Evolutionary conservation across 2,888 invertebrate genomes (phyloP).

Genomic region (Acleris cristana): DNA sequence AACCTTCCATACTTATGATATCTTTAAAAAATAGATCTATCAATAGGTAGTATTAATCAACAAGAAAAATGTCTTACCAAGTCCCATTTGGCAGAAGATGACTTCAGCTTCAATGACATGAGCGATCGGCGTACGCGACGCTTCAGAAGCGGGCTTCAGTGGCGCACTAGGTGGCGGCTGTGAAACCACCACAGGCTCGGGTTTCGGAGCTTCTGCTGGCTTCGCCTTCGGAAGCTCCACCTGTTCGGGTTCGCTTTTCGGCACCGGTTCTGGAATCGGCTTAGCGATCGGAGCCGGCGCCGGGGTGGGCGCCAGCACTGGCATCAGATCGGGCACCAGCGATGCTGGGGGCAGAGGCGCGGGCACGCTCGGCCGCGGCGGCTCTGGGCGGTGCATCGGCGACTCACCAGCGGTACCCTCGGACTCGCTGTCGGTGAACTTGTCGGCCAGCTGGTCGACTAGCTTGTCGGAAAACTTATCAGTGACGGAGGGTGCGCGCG

Average conservation of each 20-base stretch:
- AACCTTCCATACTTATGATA: too few relatives aligned
- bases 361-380: conserved; percentile 44
- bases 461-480: conserved; percentile 67
- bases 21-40: too few relatives aligned
- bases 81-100: conserved; percentile 88
- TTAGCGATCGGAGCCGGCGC: conserved; percentile 44
- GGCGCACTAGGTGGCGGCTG: conserved; percentile 45
- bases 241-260: conserved; percentile 65
- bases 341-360: conserved; percentile 45
- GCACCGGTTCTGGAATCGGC: conserved; percentile 42
- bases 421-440: conserved; percentile 84
- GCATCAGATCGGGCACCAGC: conserved; percentile 40
- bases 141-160: conserved; percentile 48
- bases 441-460: conserved; percentile 76
- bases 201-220: conserved; percentile 42
- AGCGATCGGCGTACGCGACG: conserved; percentile 64
- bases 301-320: conserved; percentile 46
- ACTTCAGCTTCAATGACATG: conserved; percentile 86
- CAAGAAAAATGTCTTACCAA: conserved; percentile 79
- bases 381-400: conserved; percentile 65
- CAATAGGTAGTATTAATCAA: too few relatives aligned
- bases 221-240: conserved; percentile 37
- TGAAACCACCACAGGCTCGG: conserved; percentile 42
- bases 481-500: conserved; percentile 62
- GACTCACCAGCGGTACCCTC: conserved; percentile 80